Conservation (phyloP, 2,888 invertebrate species). For the Luffia ferchaultella region DNA sequence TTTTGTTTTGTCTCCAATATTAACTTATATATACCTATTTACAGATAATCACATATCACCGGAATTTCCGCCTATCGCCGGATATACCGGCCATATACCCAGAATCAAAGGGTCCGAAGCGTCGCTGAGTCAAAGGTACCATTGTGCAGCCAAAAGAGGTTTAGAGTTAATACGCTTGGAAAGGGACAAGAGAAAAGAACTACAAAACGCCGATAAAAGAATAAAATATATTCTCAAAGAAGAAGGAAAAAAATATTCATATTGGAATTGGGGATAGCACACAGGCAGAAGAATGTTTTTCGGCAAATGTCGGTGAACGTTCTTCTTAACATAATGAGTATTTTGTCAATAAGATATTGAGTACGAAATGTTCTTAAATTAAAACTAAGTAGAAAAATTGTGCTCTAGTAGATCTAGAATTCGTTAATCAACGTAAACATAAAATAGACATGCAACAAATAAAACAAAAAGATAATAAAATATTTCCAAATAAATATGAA, state of each 20-base stretch:
- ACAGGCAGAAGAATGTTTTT: constrained; percentile 64
- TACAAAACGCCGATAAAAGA: constrained; percentile 41
- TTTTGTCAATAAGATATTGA: neutral
- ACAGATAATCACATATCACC: constrained; percentile 71
- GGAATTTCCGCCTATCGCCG: constrained; percentile 75
- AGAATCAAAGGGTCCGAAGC: constrained; percentile 72
- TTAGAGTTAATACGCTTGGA: constrained; percentile 67
- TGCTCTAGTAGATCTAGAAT: too few species aligned
- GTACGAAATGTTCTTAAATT: neutral
- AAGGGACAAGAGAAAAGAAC: constrained; percentile 50
- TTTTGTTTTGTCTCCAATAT: too few species aligned
- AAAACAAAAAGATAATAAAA: too few species aligned
- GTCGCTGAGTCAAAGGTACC: constrained; percentile 73
- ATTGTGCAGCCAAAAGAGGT: constrained; percentile 72
- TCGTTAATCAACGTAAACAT: too few species aligned
- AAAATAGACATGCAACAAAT: neutral
- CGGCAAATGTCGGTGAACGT: constrained; percentile 49
- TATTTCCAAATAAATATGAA: too few species aligned
- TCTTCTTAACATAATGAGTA: constrained; percentile 28
- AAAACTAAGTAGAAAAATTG: too few species aligned
- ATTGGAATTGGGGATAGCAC: constrained; percentile 65
- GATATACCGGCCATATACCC: constrained; percentile 78
- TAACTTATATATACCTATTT: constrained; percentile 20
- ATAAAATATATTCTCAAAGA: constrained; percentile 46
- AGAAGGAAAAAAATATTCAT: constrained; percentile 48